Evolutionary conservation across 2,113 vertebrate genomes (phyloP).

Genomic region (Balaeniceps rex): DNA sequence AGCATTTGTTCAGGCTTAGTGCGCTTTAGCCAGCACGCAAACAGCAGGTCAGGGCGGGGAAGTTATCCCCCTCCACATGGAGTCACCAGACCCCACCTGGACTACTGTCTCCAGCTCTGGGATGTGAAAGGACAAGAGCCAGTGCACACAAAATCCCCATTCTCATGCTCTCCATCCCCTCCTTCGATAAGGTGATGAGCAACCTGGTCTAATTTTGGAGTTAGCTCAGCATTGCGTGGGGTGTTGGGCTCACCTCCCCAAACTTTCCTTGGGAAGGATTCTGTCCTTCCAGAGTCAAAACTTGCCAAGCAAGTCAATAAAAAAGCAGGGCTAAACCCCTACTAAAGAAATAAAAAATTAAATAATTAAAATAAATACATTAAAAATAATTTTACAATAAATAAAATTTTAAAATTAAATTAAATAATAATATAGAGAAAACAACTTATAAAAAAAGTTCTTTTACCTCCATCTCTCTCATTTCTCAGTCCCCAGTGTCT

Average conservation of each 20-base stretch:
- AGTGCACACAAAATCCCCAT: neutral
- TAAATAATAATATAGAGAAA: neutral
- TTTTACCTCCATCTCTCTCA: neutral
- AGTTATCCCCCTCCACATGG: neutral
- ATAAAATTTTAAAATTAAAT: neutral
- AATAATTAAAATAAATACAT: neutral
- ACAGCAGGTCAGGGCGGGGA: neutral
- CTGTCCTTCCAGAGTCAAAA: neutral
- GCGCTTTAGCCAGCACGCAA: rapidly evolving
- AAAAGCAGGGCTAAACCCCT: neutral
- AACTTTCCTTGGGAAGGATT: neutral
- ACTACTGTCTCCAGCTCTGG: neutral
- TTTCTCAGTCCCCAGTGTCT: neutral
- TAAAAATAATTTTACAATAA: neutral
- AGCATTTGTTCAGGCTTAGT: rapidly evolving
- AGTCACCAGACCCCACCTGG: neutral
- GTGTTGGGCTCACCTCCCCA: neutral
- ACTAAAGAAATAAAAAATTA: neutral
- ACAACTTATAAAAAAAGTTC: neutral
- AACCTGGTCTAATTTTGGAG: neutral
- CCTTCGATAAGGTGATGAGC: neutral
- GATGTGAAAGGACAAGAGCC: neutral
- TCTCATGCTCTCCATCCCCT: neutral
- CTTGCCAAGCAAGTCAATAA: neutral
- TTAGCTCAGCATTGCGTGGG: no score